phyloP scores from a whole-genome alignment of 2,797 vertebrate genomes.

The Glossophaga mutica region DNA sequence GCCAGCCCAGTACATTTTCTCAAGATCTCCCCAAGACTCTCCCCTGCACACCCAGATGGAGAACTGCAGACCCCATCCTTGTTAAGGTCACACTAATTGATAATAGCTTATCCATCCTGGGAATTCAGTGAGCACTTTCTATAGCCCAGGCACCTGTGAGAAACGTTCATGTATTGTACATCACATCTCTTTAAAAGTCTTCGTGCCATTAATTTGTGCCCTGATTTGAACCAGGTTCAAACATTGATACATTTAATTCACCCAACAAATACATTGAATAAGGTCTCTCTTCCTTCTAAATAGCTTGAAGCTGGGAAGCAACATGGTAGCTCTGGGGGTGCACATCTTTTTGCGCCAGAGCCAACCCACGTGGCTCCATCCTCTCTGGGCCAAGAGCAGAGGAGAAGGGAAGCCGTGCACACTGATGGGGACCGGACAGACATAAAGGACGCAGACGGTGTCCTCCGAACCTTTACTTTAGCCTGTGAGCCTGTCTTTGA shows the following conservation, averaged over 20 bases:
- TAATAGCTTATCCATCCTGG: neutral
- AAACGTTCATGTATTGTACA: neutral
- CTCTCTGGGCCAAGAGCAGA: neutral
- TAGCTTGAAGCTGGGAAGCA: neutral
- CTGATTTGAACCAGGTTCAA: neutral
- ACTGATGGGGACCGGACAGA: fast-evolving
- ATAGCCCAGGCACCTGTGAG: neutral
- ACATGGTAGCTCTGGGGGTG: neutral
- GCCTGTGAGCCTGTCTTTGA: neutral
- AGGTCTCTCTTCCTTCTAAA: neutral
- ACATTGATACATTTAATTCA: neutral
- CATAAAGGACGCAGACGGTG: neutral
- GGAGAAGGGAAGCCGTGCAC: neutral
- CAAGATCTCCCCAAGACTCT: neutral
- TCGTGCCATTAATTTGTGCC: neutral
- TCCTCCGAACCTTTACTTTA: neutral
- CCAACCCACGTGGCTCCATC: neutral
- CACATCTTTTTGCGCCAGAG: neutral
- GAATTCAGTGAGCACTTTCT: neutral
- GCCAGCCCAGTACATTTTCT: neutral
- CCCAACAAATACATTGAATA: neutral
- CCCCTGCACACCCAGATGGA: neutral
- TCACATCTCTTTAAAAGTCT: neutral
- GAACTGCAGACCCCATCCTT: neutral
- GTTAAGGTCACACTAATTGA: neutral